A percentile compares a stretch with the other conserved stretches of the same genome.
Conservation (phyloP, 1,140 invertebrate species). For the Drosophila leontia region DNA sequence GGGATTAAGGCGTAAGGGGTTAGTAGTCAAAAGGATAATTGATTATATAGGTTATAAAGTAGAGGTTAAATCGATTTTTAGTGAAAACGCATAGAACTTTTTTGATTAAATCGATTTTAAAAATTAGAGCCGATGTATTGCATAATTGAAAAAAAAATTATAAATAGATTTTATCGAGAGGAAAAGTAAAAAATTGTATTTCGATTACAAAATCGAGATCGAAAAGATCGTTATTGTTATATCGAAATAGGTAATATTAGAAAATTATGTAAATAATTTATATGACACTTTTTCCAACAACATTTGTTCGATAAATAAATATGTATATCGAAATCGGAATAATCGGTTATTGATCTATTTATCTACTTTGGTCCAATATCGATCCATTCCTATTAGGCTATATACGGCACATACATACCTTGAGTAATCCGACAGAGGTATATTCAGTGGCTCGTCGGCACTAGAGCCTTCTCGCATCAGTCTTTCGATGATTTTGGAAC, state of each 20-base stretch:
- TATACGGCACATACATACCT: constrained; percentile 86
- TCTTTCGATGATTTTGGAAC: constrained; percentile 92
- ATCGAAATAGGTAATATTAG: too few species aligned
- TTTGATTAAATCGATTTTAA: too few species aligned
- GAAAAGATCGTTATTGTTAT: too few species aligned
- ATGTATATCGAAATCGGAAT: background rate
- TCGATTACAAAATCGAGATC: too few species aligned
- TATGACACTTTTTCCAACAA: background rate
- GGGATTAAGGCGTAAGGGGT: constrained; percentile 1
- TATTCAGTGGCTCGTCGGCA: constrained; percentile 94
- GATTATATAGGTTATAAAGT: background rate
- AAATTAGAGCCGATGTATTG: too few species aligned
- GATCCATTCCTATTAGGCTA: background rate
- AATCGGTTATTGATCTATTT: background rate
- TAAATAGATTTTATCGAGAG: too few species aligned
- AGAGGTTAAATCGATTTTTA: too few species aligned
- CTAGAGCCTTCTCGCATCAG: constrained; percentile 93
- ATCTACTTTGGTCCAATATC: too few species aligned
- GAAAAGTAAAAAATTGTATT: too few species aligned
- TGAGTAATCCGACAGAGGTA: constrained; percentile 93
- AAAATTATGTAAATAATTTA: background rate
- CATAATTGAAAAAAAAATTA: too few species aligned
- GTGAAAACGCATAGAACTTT: too few species aligned
- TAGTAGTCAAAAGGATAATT: background rate
- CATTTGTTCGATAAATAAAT: background rate